Conservation (phyloP, 2,888 invertebrate species). For the Rhaphigaster nebulosa region DNA sequence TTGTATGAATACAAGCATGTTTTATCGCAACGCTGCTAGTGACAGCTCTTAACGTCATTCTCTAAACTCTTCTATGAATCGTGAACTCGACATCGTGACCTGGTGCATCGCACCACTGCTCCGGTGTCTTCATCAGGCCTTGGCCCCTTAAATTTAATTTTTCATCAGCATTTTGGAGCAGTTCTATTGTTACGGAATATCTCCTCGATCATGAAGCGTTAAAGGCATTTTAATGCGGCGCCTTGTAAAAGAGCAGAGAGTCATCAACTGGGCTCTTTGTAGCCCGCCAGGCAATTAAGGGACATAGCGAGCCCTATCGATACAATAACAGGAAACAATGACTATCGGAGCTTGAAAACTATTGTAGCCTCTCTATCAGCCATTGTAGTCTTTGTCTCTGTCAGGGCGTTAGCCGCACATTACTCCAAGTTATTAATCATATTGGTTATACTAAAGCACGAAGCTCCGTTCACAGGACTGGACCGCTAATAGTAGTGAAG, state of each 20-base stretch:
- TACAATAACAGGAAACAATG: conserved; percentile 48
- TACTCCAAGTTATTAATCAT: conserved; percentile 15
- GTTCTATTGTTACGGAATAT: conserved; percentile 23
- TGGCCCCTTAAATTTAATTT: conserved; percentile 14
- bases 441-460: not conserved
- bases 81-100: not conserved
- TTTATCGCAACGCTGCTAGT: too few relatives aligned
- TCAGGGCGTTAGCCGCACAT: conserved; percentile 28
- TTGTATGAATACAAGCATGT: too few relatives aligned
- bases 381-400: not conserved
- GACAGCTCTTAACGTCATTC: not conserved
- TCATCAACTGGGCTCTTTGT: conserved; percentile 25
- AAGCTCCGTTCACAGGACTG: not conserved
- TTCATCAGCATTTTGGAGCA: not conserved
- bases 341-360: conserved; percentile 17
- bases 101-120: not conserved
- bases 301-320: not conserved
- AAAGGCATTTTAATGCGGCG: conserved; percentile 39
- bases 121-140: not conserved
- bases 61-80: not conserved
- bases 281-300: not conserved
- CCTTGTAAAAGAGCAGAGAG: conserved; percentile 27
- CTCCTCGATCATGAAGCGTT: conserved; percentile 21
- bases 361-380: conserved; percentile 23
- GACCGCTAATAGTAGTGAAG: not conserved